These are phyloP conservation scores for Conopomorpha cramerella DNA, from an alignment of 1,140 invertebrate genomes.

Conservation along the genomic window DNA sequence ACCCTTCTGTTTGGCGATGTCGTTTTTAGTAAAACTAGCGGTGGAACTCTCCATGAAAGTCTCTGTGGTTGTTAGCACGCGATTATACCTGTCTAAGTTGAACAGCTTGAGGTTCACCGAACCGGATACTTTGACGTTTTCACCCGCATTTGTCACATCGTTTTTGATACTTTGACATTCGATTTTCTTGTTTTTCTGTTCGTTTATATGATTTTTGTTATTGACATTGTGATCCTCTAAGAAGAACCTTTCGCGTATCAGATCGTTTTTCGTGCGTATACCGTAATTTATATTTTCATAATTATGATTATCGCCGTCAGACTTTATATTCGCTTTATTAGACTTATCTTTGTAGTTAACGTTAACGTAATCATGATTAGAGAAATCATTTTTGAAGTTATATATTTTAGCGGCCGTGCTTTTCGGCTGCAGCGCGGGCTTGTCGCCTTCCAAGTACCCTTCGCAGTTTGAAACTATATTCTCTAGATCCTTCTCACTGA, in stretches of 20 bases:
- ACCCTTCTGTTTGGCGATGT: conserved; percentile 18
- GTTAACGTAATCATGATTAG: conserved; percentile 39
- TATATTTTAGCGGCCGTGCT: conserved; percentile 37
- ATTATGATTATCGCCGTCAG: too few species aligned
- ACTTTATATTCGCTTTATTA: too few species aligned
- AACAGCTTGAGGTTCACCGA: conserved; percentile 44
- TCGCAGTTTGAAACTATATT: conserved; percentile 8
- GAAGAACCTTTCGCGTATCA: conserved; percentile 42
- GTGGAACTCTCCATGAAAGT: conserved; percentile 33
- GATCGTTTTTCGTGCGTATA: conserved; percentile 31
- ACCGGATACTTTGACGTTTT: conserved; percentile 33
- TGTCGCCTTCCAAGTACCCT: conserved; percentile 7
- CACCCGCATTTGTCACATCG: conserved; percentile 35
- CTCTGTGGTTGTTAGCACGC: conserved; percentile 40
- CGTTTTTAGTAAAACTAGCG: conserved; percentile 42
- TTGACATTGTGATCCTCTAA: too few species aligned
- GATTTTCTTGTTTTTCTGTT: conserved; percentile 41
- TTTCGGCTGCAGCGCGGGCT: conserved; percentile 28
- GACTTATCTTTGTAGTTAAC: conserved; percentile 5
- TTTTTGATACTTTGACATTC: conserved; percentile 50
- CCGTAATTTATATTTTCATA: conserved; percentile 21
- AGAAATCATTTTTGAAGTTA: conserved; percentile 48
- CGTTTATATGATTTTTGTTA: conserved; percentile 43
- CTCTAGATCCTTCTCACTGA: conserved; percentile 8
- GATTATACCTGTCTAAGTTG: conserved; percentile 40